Evolutionary conservation across 2,888 invertebrate species (phyloP).

Genomic region (Ochropleura plecta): DNA sequence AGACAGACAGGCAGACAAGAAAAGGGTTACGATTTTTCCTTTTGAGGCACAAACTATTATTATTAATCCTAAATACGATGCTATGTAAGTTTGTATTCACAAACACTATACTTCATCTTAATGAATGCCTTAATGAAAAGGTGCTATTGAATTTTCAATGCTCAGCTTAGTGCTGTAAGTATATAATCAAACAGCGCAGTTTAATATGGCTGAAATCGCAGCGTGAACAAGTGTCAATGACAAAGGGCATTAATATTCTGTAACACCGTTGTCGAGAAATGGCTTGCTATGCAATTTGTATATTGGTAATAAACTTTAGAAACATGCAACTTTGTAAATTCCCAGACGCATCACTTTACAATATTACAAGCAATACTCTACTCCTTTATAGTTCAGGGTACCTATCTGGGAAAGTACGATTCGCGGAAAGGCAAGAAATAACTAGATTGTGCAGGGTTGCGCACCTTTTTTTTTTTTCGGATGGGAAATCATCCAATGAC

Average conservation of each 20-base stretch:
- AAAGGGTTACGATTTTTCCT: too few species aligned
- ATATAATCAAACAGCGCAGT: neutral
- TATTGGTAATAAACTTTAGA: neutral
- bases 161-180: neutral
- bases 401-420: neutral
- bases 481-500: too few species aligned
- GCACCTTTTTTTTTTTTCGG: too few species aligned
- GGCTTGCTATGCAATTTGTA: neutral
- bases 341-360: constrained; percentile 1
- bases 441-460: too few species aligned
- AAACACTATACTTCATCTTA: neutral
- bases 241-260: neutral
- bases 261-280: neutral
- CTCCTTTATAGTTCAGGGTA: constrained; percentile 5
- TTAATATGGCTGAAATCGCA: neutral
- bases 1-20: too few species aligned
- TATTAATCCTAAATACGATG: too few species aligned
- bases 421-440: neutral
- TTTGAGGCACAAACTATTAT: too few species aligned
- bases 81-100: neutral
- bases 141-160: neutral
- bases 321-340: constrained; percentile 13
- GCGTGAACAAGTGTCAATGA: neutral
- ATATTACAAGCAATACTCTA: constrained; percentile 11
- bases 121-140: neutral